Percentiles rank a stretch among this genome's conserved stretches.
Evolutionary conservation across 2,797 vertebrate species (phyloP).

Genomic region (Sparus aurata): DNA sequence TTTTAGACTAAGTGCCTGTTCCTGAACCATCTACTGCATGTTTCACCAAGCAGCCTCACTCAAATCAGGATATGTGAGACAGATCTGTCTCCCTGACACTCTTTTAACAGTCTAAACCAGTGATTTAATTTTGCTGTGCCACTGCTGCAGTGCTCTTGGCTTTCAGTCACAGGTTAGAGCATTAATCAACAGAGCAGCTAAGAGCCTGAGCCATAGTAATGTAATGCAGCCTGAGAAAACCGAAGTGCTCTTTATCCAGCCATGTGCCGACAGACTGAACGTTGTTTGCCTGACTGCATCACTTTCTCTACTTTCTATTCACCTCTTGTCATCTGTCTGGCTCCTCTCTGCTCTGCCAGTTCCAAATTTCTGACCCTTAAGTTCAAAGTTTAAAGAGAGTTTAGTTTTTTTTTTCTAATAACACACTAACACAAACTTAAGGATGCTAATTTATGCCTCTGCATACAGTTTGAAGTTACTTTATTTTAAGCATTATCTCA

Average conservation of each 20-base stretch:
- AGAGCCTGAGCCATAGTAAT: constrained; percentile 45
- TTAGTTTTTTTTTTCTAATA: not conserved
- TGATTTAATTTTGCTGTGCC: constrained; percentile 53
- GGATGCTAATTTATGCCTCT: not conserved
- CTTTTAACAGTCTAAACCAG: constrained; percentile 49
- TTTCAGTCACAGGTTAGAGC: constrained; percentile 65
- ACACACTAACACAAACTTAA: not conserved
- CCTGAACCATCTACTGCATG: not conserved
- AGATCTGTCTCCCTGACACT: constrained; percentile 18
- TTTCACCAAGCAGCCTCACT: constrained; percentile 1
- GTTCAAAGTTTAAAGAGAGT: not conserved
- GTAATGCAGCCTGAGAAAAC: constrained; percentile 52
- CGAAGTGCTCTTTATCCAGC: constrained; percentile 56
- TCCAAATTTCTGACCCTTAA: constrained; percentile 5
- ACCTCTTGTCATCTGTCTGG: constrained; percentile 3
- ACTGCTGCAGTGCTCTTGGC: constrained; percentile 49
- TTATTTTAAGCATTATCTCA: not conserved
- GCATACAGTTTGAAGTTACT: not conserved
- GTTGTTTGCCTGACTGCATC: constrained; percentile 35
- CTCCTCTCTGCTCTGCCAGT: not conserved
- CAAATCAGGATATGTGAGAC: constrained; percentile 8
- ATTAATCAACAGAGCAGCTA: constrained; percentile 69
- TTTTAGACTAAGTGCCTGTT: not conserved
- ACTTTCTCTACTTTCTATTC: constrained; percentile 31
- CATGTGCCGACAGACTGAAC: constrained; percentile 23